These are phyloP conservation scores for Amblyopsis rosae DNA, from an alignment of 2,113 vertebrate genomes.

Conservation along the genomic window DNA sequence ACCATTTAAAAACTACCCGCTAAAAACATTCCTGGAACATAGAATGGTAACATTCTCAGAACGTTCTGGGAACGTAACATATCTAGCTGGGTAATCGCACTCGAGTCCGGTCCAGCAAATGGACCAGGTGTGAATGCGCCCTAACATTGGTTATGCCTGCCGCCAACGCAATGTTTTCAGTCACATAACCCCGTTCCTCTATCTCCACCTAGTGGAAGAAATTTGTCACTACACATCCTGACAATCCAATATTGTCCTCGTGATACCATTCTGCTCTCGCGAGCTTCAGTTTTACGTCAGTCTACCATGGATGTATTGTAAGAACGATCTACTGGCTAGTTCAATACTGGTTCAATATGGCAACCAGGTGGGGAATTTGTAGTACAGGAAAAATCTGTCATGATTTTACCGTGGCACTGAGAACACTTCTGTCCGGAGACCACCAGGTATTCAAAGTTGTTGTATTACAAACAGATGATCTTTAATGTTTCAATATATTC, in stretches of 20 bases:
- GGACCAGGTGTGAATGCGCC: too few species aligned
- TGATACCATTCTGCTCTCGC: background rate
- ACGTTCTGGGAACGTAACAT: too few species aligned
- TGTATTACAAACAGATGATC: background rate
- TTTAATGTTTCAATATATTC: too few species aligned
- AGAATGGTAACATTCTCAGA: too few species aligned
- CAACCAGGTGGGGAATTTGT: constrained; percentile 83
- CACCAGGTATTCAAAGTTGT: constrained; percentile 76
- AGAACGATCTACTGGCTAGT: background rate
- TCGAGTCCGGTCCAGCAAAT: too few species aligned
- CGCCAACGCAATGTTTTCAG: background rate
- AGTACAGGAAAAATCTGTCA: constrained; percentile 81
- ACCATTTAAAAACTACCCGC: too few species aligned
- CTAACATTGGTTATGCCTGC: background rate
- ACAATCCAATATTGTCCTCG: too few species aligned
- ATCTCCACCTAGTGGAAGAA: too few species aligned
- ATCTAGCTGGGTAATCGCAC: too few species aligned
- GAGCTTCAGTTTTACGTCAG: background rate
- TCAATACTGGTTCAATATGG: constrained; percentile 65
- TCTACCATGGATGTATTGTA: background rate
- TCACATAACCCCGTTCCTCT: background rate
- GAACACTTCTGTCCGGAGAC: constrained; percentile 75
- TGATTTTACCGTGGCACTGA: constrained; percentile 81
- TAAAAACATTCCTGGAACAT: too few species aligned
- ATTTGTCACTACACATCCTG: too few species aligned